A percentile compares a stretch with the other conserved stretches of the same genome.
These are phyloP conservation scores for Cephus pygmeus DNA, from an alignment of 2,888 invertebrate genomes.

Conservation along the genomic window DNA sequence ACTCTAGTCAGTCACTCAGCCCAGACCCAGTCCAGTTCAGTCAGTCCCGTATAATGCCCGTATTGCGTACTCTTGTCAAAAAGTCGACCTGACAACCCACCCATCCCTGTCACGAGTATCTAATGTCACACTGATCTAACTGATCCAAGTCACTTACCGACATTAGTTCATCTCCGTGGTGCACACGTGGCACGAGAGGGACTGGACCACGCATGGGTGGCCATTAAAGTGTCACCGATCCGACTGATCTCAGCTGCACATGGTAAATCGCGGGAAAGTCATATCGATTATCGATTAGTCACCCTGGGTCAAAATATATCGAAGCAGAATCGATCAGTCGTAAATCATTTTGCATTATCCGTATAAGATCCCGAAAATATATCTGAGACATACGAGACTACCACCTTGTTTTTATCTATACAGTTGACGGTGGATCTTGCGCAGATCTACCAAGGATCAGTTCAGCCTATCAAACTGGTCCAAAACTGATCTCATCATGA, in stretches of 20 bases:
- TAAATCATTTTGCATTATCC: no score
- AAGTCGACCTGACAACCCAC: slow-evolving; percentile 3
- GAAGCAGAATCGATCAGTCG: no score
- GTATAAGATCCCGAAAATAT: no score
- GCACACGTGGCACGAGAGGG: not conserved
- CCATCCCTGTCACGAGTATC: not conserved
- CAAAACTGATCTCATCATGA: no score
- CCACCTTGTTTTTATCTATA: no score
- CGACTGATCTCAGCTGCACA: not conserved
- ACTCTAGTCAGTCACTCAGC: not conserved
- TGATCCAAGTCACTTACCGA: not conserved
- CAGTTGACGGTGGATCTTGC: no score
- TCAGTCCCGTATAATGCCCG: not conserved
- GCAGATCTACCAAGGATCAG: no score
- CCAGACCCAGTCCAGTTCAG: not conserved
- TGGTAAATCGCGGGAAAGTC: not conserved
- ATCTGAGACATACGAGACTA: no score
- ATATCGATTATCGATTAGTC: not conserved
- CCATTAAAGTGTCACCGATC: not conserved
- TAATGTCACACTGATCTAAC: not conserved
- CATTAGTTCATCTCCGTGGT: not conserved
- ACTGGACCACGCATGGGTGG: not conserved
- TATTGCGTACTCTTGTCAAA: not conserved
- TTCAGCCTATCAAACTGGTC: no score
- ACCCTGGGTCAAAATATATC: no score